These are phyloP conservation scores for Timema podura DNA, from an alignment of 2,888 invertebrate genomes.

Conservation along the genomic window DNA sequence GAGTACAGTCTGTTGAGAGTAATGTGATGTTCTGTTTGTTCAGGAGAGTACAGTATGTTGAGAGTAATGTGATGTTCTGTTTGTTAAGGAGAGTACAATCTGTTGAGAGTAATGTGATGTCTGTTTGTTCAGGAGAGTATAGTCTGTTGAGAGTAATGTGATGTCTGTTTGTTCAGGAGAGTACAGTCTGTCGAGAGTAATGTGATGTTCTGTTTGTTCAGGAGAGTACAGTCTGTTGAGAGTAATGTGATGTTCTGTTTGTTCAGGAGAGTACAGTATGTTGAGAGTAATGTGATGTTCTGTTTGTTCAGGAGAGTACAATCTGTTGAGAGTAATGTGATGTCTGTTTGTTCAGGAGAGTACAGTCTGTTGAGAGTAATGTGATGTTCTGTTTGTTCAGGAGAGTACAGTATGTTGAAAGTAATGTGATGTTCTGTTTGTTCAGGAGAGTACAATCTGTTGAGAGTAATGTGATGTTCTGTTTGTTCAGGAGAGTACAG, in stretches of 20 bases:
- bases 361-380: constrained; percentile 67
- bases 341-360: constrained; percentile 49
- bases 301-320: constrained; percentile 49
- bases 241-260: constrained; percentile 45
- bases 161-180: constrained; percentile 46
- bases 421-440: too few species aligned
- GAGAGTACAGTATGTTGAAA: too few species aligned
- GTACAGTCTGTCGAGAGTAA: constrained; percentile 69
- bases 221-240: constrained; percentile 69
- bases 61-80: constrained; percentile 48
- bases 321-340: too few species aligned
- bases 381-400: constrained; percentile 41
- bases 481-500: constrained; percentile 51
- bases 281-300: constrained; percentile 55
- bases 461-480: too few species aligned
- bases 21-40: constrained; percentile 35
- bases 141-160: constrained; percentile 62
- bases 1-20: constrained; percentile 68
- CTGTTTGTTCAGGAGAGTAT: constrained; percentile 53
- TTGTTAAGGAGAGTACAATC: too few species aligned
- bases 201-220: constrained; percentile 36
- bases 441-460: too few species aligned
- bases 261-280: constrained; percentile 61
- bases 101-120: too few species aligned
- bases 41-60: constrained; percentile 70